Evolutionary conservation across 35 echinoderm and acorn worm species (phyloP), one percentile per base, ranked within the genome.

Genomic region (Apostichopus parvimensis): DNA sequence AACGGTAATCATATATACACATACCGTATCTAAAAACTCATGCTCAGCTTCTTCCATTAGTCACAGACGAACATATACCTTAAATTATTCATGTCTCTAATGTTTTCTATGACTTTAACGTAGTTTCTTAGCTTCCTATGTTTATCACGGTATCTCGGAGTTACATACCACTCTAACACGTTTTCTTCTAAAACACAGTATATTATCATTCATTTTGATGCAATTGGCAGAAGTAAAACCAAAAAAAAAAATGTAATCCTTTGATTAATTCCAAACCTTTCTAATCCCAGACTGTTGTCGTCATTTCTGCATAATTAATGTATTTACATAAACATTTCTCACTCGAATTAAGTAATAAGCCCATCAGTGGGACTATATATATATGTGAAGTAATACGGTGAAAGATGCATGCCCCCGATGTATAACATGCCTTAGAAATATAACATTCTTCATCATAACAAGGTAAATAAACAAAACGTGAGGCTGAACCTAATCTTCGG

Each of bases 251-350:
- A 61, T 61, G 58, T 61, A 9, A 61, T 61, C 58, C 7, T 9
- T 61, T 61, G 58, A 61, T 61, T 61, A 8, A 61, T 12, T 61
- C 58, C 12, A 24, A 75, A 75, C 71, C 71, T 75, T 20, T 75
- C 71, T 18, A 75, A 75, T 20, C 71, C 17, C 17, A 20, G 21
- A 7, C 71, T 75, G 71, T 13, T 75, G 71, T 75, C 71, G 71
- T 75, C 71, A 75, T 58, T 84, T 9, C 57, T 84, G 81, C 81
- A 84, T 84, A 84, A 84, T 84, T 84, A 84, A 84, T 84, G 81
- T 84, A 84, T 84, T 84, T 84, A 84, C 81, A 84, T 84, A 84
- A 84, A 84, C 81, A 84, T 58, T 54, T 84, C 81, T 56, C 25
- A 22, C 55, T 84, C 54, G 55, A 56, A 84, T 84, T 84, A 84